Conservation (phyloP, 2,797 vertebrate genomes). For the Scarus forsteni region DNA sequence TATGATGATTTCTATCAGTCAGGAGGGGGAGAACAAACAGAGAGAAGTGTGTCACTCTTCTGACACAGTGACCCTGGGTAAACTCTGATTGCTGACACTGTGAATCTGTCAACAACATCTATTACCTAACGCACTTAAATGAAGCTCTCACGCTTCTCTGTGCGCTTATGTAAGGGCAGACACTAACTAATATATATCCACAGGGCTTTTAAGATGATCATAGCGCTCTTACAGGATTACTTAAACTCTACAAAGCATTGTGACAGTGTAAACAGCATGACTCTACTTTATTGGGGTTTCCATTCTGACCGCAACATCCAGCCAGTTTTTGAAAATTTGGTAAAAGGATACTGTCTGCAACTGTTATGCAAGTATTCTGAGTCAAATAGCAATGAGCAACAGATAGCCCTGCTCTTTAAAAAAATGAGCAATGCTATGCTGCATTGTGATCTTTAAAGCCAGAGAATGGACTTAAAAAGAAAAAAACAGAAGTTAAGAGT, state of each 20-base stretch:
- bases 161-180: slow-evolving; percentile 3
- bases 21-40: not conserved
- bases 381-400: too few species aligned
- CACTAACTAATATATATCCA: slow-evolving; percentile 14
- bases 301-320: too few species aligned
- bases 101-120: slow-evolving; percentile 14
- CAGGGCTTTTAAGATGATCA: slow-evolving; percentile 4
- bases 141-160: slow-evolving; percentile 9
- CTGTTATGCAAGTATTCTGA: too few species aligned
- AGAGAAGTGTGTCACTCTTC: slow-evolving; percentile 11
- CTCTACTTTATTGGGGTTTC: not conserved
- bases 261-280: not conserved
- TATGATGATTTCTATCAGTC: not conserved
- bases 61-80: slow-evolving; percentile 32
- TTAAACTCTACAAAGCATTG: slow-evolving; percentile 6
- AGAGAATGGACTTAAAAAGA: too few species aligned
- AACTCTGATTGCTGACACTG: slow-evolving; percentile 30
- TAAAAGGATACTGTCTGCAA: too few species aligned
- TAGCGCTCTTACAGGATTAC: slow-evolving; percentile 20
- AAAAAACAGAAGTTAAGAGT: too few species aligned
- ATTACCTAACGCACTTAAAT: slow-evolving; percentile 9
- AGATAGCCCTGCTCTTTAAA: too few species aligned
- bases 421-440: too few species aligned
- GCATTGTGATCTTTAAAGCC: too few species aligned
- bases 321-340: too few species aligned